Evolutionary conservation across 2,888 invertebrate genomes (phyloP).

Genomic region (Meiosimyza platycephala): DNA sequence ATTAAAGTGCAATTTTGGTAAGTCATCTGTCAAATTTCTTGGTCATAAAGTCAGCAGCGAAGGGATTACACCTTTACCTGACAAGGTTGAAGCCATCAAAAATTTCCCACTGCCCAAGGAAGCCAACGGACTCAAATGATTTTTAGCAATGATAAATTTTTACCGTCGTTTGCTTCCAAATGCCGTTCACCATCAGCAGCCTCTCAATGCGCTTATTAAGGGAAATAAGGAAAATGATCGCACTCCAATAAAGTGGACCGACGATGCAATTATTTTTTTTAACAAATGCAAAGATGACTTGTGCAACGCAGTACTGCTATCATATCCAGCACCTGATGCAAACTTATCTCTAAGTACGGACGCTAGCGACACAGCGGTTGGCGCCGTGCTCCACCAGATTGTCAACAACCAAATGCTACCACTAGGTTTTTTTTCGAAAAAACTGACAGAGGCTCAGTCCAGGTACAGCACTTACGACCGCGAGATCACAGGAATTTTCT

Average conservation of each 20-base stretch:
- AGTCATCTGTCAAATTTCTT: not conserved
- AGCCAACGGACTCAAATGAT: no score
- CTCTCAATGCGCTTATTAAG: not conserved
- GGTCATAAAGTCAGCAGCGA: no score
- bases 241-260: not conserved
- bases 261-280: not conserved
- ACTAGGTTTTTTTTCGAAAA: slow-evolving; percentile 13
- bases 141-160: no score
- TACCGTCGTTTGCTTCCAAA: no score
- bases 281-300: not conserved
- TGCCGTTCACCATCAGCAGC: no score
- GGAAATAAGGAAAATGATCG: no score
- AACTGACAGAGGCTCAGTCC: slow-evolving; percentile 6
- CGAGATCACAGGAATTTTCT: slow-evolving; percentile 9
- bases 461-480: slow-evolving; percentile 30
- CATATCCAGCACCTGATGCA: not conserved
- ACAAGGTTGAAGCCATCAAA: no score
- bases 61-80: no score
- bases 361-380: slow-evolving; percentile 10
- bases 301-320: not conserved
- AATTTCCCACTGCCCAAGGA: no score
- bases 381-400: slow-evolving; percentile 4
- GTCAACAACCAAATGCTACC: slow-evolving; percentile 2
- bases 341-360: slow-evolving; percentile 15
- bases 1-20: no score